These are phyloP conservation scores for Myiozetetes cayanensis DNA, from an alignment of 2,113 vertebrate species.

Conservation along the genomic window DNA sequence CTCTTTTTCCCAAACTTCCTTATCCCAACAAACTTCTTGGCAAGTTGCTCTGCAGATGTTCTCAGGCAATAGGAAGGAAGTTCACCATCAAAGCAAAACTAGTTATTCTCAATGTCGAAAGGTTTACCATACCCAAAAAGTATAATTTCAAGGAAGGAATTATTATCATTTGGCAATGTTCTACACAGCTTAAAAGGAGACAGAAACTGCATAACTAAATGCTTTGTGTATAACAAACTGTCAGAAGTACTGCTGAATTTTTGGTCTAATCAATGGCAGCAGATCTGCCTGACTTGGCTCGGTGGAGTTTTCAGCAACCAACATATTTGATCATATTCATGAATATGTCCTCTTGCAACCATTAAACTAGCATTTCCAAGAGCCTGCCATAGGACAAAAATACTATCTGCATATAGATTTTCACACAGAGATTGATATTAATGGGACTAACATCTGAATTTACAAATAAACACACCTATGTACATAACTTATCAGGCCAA, in stretches of 20 bases:
- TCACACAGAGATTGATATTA: background rate
- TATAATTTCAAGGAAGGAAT: background rate
- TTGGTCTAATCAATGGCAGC: background rate
- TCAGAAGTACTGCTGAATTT: background rate
- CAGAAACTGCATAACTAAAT: background rate
- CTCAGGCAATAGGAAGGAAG: background rate
- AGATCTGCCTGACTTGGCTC: background rate
- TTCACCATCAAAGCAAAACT: background rate
- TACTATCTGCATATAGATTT: background rate
- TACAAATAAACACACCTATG: background rate
- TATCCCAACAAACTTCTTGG: background rate
- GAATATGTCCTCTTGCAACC: background rate
- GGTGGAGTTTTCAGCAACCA: background rate
- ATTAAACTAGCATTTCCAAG: background rate
- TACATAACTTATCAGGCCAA: background rate
- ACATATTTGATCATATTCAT: background rate
- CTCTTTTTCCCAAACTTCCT: background rate
- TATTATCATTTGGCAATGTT: background rate
- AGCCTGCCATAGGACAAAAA: background rate
- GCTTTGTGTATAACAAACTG: background rate
- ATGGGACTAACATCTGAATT: background rate
- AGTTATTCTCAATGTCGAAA: background rate
- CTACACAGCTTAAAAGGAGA: background rate
- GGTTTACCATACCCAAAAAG: background rate
- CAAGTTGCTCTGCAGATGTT: background rate